Conservation (phyloP, 2,888 invertebrate genomes). For the Sphaerophoria rueppellii region DNA sequence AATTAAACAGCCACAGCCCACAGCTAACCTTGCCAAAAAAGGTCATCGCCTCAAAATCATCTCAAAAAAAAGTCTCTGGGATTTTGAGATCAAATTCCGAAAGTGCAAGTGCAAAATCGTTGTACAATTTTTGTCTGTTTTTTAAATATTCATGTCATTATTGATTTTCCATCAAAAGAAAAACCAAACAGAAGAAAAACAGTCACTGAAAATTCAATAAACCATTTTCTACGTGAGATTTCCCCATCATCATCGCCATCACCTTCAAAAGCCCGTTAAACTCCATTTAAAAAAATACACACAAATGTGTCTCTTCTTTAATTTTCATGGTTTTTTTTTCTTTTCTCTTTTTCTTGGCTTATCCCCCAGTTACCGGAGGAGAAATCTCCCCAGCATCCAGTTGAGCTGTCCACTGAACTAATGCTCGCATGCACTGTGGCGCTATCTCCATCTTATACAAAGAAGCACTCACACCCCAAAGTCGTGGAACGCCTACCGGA, state of each 20-base stretch:
- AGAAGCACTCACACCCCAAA: conserved; percentile 82
- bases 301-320: conserved; percentile 11
- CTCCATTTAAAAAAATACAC: conserved; percentile 54
- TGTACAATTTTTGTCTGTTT: conserved; percentile 23
- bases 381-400: conserved; percentile 82
- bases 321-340: not conserved
- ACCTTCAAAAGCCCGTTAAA: conserved; percentile 39
- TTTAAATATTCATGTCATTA: conserved; percentile 66
- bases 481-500: conserved; percentile 83
- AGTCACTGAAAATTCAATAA: conserved; percentile 66
- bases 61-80: conserved; percentile 32
- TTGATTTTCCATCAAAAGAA: conserved; percentile 61
- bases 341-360: conserved; percentile 56
- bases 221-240: conserved; percentile 69
- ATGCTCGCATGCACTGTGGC: conserved; percentile 82
- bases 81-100: conserved; percentile 50
- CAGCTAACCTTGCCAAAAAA: not conserved
- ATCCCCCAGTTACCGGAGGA: conserved; percentile 81
- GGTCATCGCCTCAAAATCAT: conserved; percentile 64
- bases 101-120: conserved; percentile 68
- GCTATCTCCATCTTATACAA: conserved; percentile 81
- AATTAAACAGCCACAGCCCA: no score
- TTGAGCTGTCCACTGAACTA: conserved; percentile 82
- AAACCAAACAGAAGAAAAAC: conserved; percentile 14
- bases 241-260: conserved; percentile 49